A percentile compares a stretch with the other conserved stretches of the same genome.
Conservation (phyloP, 2,888 invertebrate genomes). For the Linyphia triangularis region DNA sequence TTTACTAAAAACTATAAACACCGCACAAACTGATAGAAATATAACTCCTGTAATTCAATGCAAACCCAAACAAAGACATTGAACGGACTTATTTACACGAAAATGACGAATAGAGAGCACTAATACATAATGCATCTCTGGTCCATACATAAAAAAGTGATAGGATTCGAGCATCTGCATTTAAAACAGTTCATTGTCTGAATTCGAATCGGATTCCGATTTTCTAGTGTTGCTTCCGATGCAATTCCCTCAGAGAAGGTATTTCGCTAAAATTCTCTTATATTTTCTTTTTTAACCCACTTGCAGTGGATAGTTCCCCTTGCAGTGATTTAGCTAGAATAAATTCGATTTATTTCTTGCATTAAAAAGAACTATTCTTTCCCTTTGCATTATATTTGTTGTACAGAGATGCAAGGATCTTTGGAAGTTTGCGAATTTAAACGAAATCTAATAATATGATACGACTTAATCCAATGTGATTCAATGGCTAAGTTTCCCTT, state of each 20-base stretch:
- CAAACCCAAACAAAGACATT: constrained; percentile 14
- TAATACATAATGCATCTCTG: constrained; percentile 57
- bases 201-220: constrained; percentile 43
- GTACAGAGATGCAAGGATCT: neutral
- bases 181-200: constrained; percentile 64
- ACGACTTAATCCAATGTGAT: constrained; percentile 1
- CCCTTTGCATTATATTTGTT: constrained; percentile 1
- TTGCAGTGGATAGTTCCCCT: neutral
- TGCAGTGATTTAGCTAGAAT: constrained; percentile 34
- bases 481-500: neutral
- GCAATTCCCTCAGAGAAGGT: constrained; percentile 17
- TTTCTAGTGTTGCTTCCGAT: constrained; percentile 25
- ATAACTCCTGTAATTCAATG: constrained; percentile 1
- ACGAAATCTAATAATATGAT: constrained; percentile 20
- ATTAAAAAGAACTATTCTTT: neutral
- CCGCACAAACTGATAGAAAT: neutral
- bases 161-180: constrained; percentile 53
- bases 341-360: constrained; percentile 30
- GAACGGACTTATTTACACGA: constrained; percentile 48
- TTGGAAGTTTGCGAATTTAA: neutral
- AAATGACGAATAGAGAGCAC: constrained; percentile 46
- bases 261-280: neutral
- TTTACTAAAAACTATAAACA: neutral
- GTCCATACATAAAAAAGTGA: constrained; percentile 22
- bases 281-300: neutral